Percentiles rank a stretch among this genome's conserved stretches.
Evolutionary conservation across 1,140 invertebrate species (phyloP).

Genomic region (Bombus fervidus): DNA sequence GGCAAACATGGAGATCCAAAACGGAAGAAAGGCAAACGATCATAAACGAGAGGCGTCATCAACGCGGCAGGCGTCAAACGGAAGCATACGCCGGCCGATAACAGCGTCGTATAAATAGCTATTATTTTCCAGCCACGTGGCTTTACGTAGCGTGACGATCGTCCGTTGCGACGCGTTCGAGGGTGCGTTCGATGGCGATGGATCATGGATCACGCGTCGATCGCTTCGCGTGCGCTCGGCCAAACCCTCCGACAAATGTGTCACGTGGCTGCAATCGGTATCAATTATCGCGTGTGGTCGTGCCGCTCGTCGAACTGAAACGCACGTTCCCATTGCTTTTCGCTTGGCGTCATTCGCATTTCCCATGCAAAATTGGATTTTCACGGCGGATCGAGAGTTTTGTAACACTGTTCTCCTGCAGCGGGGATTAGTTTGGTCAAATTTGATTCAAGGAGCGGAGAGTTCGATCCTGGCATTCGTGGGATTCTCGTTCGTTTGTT

Average conservation of each 20-base stretch:
- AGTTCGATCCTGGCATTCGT: background rate
- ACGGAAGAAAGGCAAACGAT: background rate
- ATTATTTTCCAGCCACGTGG: slow-evolving; percentile 34
- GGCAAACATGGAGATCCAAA: background rate
- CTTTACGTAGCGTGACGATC: slow-evolving; percentile 3
- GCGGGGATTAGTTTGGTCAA: background rate
- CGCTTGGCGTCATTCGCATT: background rate
- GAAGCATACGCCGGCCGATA: slow-evolving; percentile 3
- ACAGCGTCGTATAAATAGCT: slow-evolving; percentile 26
- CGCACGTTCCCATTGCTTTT: background rate
- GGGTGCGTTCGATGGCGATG: background rate
- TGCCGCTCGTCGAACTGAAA: background rate
- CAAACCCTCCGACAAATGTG: background rate
- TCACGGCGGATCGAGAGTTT: background rate
- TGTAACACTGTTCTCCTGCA: background rate
- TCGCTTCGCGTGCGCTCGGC: background rate
- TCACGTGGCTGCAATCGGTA: slow-evolving; percentile 21
- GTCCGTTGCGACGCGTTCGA: background rate
- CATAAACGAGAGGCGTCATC: background rate
- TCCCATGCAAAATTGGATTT: background rate
- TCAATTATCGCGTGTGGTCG: slow-evolving; percentile 14
- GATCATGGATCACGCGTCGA: slow-evolving; percentile 21
- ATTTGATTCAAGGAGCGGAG: background rate
- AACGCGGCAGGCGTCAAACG: background rate
- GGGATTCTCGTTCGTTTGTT: no score